Evolutionary conservation across 1,140 invertebrate species (phyloP), one percentile per base, ranked within the genome.

Genomic region (Drosophila aff.): DNA sequence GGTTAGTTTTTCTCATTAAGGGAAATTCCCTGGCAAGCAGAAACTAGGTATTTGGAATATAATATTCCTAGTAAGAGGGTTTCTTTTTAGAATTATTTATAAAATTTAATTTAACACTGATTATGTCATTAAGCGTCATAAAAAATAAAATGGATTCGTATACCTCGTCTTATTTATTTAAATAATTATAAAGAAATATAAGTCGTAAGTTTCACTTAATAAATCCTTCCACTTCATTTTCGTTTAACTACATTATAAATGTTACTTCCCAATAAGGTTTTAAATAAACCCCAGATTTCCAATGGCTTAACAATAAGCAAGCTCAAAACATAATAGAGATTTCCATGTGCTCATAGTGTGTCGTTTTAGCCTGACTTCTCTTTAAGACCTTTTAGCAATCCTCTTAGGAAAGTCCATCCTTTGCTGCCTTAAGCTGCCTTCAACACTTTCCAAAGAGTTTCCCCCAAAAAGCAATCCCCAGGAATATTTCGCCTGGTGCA

Each of bases 401-500:
- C 64, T 28, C 64, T 46, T 67, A n/a, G 15, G 16, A n/a, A 21
- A 44, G 58, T 61, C 21, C 53, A 43, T 60, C 18, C 15, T 7
- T 11, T 62, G 16, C 63, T 26, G 40, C 38, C 28, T 16, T 62
- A 66, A 66, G 58, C 46, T 57, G 21, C 62, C 66, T 50, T 69
- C 13, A 41, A 66, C 21, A 40, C 9, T 40, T 57, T 38, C 18
- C 36, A 11, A 15, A 40, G 33, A 3, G 26, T 5, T n/a, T 10
- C 13, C 28, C n/a, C 36, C 38, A 15, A 21, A 43, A 28, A 28
- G 9, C 47, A 28, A 53, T 40, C 38, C 40, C 21, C 47, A 9
- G 28, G 7, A 52, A 50, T 26, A 43, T 7, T 67, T 76, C 36
- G 64, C 36, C 43, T 52, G 23, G 63, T 68, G 75, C 43, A 36